Conservation (phyloP, 2,797 vertebrate species). For the Toxotes lorentzi region DNA sequence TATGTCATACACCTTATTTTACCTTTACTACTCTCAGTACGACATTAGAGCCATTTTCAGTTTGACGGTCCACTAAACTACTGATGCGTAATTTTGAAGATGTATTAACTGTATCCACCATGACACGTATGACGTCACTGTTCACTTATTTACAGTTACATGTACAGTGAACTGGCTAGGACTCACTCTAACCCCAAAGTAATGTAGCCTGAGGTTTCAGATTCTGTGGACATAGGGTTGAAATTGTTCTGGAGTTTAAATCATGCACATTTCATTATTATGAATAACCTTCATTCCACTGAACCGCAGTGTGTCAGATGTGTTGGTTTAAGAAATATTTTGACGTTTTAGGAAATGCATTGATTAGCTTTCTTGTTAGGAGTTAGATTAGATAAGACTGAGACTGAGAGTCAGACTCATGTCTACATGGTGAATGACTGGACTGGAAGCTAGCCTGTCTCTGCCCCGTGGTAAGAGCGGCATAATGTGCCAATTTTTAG, state of each 20-base stretch:
- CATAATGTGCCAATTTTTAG: no score
- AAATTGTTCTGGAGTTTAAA: background rate
- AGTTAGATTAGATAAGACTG: no score
- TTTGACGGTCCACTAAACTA: constrained; percentile 4
- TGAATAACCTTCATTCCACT: background rate
- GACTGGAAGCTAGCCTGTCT: no score
- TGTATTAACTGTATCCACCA: constrained; percentile 14
- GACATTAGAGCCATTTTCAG: constrained; percentile 6
- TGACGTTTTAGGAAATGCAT: background rate
- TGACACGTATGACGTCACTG: constrained; percentile 16
- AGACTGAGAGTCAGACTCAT: background rate
- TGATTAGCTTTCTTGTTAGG: background rate
- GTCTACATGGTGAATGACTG: background rate
- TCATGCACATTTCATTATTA: background rate
- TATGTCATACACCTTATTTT: constrained; percentile 62
- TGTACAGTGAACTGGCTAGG: background rate
- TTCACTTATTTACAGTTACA: background rate
- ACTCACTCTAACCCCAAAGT: background rate
- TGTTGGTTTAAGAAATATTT: background rate
- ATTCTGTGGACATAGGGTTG: background rate
- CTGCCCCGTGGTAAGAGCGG: no score
- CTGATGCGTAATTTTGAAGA: constrained; percentile 18
- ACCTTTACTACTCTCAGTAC: constrained; percentile 34
- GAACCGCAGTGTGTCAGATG: background rate
- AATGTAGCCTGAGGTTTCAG: background rate